Evolutionary conservation across 2,888 invertebrate species (phyloP), one percentile per base, ranked within the genome.

Genomic region (Aromia moschata): DNA sequence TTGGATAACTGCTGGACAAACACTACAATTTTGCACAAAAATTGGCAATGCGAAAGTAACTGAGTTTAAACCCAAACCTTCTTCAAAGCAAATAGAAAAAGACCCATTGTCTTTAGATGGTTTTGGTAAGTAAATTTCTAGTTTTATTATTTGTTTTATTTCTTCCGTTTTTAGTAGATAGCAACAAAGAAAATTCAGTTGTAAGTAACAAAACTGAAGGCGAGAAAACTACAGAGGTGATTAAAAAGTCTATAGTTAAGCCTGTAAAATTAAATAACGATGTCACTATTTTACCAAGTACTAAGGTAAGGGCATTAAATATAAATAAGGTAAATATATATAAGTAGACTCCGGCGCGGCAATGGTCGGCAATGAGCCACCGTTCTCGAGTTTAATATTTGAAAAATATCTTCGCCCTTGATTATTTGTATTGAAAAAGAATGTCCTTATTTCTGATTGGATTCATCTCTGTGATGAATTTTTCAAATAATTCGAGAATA

Each of bases 1-100:
- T 0, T 93, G 93, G 93, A 87, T 93, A 57, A 85, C 88, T 0
- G 93, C 93, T 1, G 93, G 93, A 0, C 84, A 87, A 70, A 89
- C 88, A 66, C 88, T 92, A 68, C 91, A 91, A 77, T 86, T 86
- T 0, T 85, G 90, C 70, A 87, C 87, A 37, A 87, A 87, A 77
- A 85, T 87, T 73, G 84, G 85, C 61, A 85, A 85, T 72, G 88
- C 89, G 63, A 91, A 89, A 83, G 85, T 88, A 78, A 86, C 86
- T 60, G 83, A 84, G 81, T 83, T 83, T 33, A 70, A 69, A 54
- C 43, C 61, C 9, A 71, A 68, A 59, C 49, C 56, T 45, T 46
- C 10, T 41, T 11, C 44, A 45, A 60, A 57, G 9, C 38, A 25
- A 38, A 38, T 30, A 31, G 62, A 63, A 14, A 60, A 59, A 33